phyloP scores from a whole-genome alignment of 2,888 invertebrate genomes.

The Hypena proboscidalis region DNA sequence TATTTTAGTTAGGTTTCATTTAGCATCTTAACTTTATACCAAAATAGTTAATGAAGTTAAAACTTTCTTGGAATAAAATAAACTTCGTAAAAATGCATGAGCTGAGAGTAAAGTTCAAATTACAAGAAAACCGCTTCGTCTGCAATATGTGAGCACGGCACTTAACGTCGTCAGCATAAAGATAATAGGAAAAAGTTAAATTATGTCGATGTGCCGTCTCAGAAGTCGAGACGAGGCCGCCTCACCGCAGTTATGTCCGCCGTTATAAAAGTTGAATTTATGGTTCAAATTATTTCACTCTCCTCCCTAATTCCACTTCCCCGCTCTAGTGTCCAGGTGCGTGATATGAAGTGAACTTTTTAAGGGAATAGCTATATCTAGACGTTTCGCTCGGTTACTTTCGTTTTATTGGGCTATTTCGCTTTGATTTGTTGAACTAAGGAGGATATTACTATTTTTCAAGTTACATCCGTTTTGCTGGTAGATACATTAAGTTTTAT shows the following conservation, averaged over 20 bases:
- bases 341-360: constrained; percentile 72
- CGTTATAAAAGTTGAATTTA: constrained; percentile 83
- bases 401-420: constrained; percentile 67
- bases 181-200: constrained; percentile 85
- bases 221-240: constrained; percentile 39
- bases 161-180: constrained; percentile 81
- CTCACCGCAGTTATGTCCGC: constrained; percentile 56
- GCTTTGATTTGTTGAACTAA: constrained; percentile 64
- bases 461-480: constrained; percentile 29
- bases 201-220: constrained; percentile 79
- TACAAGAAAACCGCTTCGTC: constrained; percentile 64
- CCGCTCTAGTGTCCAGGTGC: constrained; percentile 74
- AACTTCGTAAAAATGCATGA: constrained; percentile 43
- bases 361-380: constrained; percentile 58
- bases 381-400: constrained; percentile 55
- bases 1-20: too few relatives aligned
- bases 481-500: constrained; percentile 4
- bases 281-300: constrained; percentile 78
- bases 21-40: constrained; percentile 30
- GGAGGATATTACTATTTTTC: constrained; percentile 40
- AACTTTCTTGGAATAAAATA: constrained; percentile 41
- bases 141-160: constrained; percentile 71
- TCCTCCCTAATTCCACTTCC: constrained; percentile 72
- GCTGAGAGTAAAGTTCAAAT: constrained; percentile 49
- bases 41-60: constrained; percentile 41